Evolutionary conservation across 2,113 vertebrate genomes (phyloP).

Genomic region (Eonycteris spelaea): DNA sequence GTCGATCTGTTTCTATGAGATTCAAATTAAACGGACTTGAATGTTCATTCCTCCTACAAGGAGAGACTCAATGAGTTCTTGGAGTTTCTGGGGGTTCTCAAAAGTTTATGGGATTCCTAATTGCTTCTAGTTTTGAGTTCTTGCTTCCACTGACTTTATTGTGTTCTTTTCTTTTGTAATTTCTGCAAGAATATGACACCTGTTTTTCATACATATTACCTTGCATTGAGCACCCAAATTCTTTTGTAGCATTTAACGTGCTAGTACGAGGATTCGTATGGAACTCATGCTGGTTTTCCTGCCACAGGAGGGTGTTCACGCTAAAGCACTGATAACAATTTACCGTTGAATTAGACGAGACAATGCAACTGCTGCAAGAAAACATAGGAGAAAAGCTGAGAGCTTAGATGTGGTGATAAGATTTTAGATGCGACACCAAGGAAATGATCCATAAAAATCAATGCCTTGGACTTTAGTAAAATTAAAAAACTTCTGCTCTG

Average conservation of each 20-base stretch:
- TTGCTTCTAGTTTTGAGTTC: background rate
- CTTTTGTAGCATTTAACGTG: background rate
- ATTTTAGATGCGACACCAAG: background rate
- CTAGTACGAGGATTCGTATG: background rate
- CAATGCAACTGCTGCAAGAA: background rate
- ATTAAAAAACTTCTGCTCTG: background rate
- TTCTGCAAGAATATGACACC: background rate
- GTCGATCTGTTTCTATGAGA: background rate
- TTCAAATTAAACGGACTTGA: background rate
- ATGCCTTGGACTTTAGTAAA: background rate
- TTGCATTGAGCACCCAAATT: background rate
- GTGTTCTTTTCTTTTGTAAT: background rate
- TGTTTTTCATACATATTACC: background rate
- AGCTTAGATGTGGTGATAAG: background rate
- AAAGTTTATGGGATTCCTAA: background rate
- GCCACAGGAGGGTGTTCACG: background rate
- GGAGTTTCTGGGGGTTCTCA: background rate
- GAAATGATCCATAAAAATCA: background rate
- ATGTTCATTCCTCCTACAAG: background rate
- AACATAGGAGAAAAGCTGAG: background rate
- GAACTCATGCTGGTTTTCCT: background rate
- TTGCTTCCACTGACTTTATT: background rate
- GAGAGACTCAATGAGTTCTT: background rate
- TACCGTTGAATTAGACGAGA: background rate
- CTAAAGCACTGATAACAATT: background rate